A percentile compares a stretch with the other conserved stretches of the same genome.
Conservation (phyloP, 1,140 invertebrate genomes). For the Laupala kohalensis region DNA sequence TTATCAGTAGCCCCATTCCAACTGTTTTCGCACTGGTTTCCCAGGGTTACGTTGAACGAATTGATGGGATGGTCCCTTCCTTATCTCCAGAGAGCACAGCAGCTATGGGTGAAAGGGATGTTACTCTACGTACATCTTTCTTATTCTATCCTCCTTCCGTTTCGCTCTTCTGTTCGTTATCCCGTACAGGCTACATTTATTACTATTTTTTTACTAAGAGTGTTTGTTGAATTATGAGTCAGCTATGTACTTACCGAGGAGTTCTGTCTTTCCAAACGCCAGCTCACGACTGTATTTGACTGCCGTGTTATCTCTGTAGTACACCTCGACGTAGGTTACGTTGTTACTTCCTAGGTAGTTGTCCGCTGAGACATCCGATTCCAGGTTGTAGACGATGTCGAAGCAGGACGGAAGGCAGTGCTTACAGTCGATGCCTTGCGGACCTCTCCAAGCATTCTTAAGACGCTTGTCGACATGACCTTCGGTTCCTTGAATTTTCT, state of each 20-base stretch:
- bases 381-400: constrained; percentile 17
- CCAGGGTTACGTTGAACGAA: too few relatives aligned
- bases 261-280: constrained; percentile 17
- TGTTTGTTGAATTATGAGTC: too few relatives aligned
- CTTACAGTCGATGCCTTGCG: constrained; percentile 13
- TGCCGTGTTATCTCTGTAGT: constrained; percentile 17
- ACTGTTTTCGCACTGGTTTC: too few relatives aligned
- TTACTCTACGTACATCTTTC: too few relatives aligned
- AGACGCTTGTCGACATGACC: neutral
- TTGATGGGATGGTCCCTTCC: too few relatives aligned
- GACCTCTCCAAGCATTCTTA: neutral
- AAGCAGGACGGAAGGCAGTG: constrained; percentile 19
- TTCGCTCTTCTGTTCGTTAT: too few relatives aligned
- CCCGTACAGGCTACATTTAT: too few relatives aligned
- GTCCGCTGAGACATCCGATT: constrained; percentile 13
- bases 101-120: too few relatives aligned
- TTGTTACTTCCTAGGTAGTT: neutral
- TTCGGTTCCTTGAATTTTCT: neutral
- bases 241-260: constrained; percentile 15
- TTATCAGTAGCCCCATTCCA: too few relatives aligned
- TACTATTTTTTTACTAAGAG: too few relatives aligned
- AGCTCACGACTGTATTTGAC: constrained; percentile 19
- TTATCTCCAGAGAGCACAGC: too few relatives aligned
- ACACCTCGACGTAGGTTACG: constrained; percentile 18
- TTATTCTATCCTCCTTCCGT: too few relatives aligned